Evolutionary conservation across 1,140 invertebrate species (phyloP), one percentile per base, ranked within the genome.

Genomic region (Neelides sp.): DNA sequence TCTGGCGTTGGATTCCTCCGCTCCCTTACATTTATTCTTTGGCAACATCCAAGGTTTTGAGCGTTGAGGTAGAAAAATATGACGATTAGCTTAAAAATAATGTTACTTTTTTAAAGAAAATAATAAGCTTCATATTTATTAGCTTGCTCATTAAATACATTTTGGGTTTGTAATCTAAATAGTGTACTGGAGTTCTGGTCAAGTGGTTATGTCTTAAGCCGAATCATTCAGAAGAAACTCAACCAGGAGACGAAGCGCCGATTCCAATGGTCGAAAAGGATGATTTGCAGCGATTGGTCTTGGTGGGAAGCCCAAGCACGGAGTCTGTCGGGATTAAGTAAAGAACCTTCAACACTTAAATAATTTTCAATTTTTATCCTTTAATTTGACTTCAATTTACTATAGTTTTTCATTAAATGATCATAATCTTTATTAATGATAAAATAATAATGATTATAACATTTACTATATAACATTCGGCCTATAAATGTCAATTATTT

Each of bases 241-340:
- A n/a, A n/a, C n/a, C 30, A 34, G 8, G 8, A 34, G 1, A n/a
- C 48, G 8, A 22, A 35, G 10, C 24, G 44, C 15, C 15, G 22
- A 12, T 58, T 13, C 24, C 43, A 12, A 2, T n/a, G n/a, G n/a
- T n/a, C n/a, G n/a, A n/a, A n/a, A n/a, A n/a, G n/a, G n/a, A n/a
- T n/a, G n/a, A n/a, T n/a, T n/a, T n/a, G n/a, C n/a, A n/a, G n/a
- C n/a, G n/a, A n/a, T n/a, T n/a, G n/a, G n/a, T n/a, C n/a, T n/a
- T 42, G 28, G 19, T 55, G 3, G 53, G 48, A 35, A 40, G 20
- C 1, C 57, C 57, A n/a, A 59, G 45, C 27, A 44, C 36, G n/a
- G 57, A 59, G 37, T 52, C 53, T 3, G 37, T 51, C 23, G 50
- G 51, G 5, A 32, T 55, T 12, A 51, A 46, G 13, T n/a, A n/a